Conservation (phyloP, 2,888 invertebrate species). For the Megalurothrips usitatus region DNA sequence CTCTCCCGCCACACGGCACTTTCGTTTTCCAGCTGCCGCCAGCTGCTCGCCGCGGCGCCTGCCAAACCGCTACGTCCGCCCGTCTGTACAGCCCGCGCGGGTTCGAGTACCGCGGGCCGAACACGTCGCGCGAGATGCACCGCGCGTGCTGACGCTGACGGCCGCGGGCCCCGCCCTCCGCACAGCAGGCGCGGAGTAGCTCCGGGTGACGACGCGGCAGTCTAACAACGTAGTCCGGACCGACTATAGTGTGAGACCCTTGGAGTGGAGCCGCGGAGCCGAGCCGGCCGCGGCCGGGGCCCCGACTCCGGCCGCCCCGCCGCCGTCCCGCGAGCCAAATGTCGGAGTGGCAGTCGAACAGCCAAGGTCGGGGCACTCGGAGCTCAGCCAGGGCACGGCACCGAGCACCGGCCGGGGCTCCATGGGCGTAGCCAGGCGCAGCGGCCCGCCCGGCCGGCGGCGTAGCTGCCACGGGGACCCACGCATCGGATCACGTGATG, state of each 20-base stretch:
- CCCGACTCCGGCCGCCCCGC: background rate
- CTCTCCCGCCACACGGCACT: background rate
- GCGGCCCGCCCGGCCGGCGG: background rate
- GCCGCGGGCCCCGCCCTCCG: too few relatives aligned
- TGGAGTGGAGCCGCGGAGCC: background rate
- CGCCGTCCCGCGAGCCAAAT: background rate
- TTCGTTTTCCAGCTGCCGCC: conserved; percentile 7
- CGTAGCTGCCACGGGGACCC: too few relatives aligned
- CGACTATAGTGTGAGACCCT: too few relatives aligned
- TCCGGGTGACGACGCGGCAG: too few relatives aligned
- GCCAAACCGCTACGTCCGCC: too few relatives aligned
- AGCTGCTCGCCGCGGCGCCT: background rate
- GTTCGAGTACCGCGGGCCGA: background rate
- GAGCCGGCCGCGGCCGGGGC: background rate
- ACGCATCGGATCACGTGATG: too few relatives aligned
- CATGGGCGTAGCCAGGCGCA: background rate
- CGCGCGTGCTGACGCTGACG: too few relatives aligned
- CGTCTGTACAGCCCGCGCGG: background rate
- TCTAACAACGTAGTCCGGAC: too few relatives aligned
- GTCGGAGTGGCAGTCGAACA: background rate
- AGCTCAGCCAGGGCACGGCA: background rate
- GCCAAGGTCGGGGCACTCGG: background rate
- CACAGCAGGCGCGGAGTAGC: too few relatives aligned
- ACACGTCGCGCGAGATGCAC: too few relatives aligned
- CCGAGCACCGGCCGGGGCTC: too few relatives aligned